A percentile compares a stretch with the other conserved stretches of the same genome.
Evolutionary conservation across 2,797 vertebrate species (phyloP).

Genomic region (Manis javanica): DNA sequence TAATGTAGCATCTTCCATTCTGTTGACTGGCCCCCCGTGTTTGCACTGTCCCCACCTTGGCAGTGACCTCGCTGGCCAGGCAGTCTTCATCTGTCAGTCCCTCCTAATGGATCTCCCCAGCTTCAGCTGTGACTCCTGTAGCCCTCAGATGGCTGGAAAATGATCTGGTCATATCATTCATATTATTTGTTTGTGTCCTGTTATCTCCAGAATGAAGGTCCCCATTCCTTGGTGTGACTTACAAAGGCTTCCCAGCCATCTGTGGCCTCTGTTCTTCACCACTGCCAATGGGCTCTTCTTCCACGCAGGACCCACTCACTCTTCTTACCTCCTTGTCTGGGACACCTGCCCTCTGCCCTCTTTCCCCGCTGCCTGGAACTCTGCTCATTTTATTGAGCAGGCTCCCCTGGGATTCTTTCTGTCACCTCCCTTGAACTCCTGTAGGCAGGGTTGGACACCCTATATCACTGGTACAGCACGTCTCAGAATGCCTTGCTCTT

Average conservation of each 20-base stretch:
- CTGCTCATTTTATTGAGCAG: not conserved
- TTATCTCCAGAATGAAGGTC: not conserved
- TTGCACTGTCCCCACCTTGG: too few relatives aligned
- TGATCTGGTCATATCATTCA: not conserved
- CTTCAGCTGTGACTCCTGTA: not conserved
- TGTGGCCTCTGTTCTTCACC: rapidly evolving
- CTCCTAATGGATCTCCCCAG: not conserved
- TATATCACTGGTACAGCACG: rapidly evolving
- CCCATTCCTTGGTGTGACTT: too few relatives aligned
- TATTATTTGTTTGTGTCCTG: not conserved
- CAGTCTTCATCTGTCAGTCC: rapidly evolving
- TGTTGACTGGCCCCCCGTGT: too few relatives aligned
- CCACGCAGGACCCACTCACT: rapidly evolving
- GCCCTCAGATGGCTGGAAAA: not conserved
- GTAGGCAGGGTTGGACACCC: not conserved
- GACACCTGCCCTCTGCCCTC: rapidly evolving
- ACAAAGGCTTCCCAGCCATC: not conserved
- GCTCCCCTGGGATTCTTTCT: not conserved
- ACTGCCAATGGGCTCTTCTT: rapidly evolving
- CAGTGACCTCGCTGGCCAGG: not conserved
- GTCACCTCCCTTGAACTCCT: not conserved
- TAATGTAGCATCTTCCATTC: not conserved
- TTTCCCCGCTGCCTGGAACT: not conserved
- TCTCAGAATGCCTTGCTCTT: not conserved
- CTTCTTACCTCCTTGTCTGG: not conserved